These are phyloP conservation scores for Coilia nasus DNA, from an alignment of 2,797 vertebrate genomes.

Conservation along the genomic window DNA sequence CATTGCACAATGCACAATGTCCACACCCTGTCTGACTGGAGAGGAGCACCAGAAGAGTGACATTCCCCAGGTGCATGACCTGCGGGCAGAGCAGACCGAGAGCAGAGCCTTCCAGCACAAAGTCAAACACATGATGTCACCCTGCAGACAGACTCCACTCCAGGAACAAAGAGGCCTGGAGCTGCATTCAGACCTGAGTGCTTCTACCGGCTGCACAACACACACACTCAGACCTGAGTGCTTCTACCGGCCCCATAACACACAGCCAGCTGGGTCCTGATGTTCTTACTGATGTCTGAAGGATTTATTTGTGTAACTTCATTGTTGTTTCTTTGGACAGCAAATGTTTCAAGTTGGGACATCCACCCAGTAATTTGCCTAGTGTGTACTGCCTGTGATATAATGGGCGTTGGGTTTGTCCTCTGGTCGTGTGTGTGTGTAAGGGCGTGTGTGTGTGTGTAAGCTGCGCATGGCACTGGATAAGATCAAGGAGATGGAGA, in stretches of 20 bases:
- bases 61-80: neutral
- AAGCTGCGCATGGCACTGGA: no score
- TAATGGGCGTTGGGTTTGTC: neutral
- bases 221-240: neutral
- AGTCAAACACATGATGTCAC: neutral
- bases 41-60: neutral
- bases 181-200: no score
- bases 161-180: neutral
- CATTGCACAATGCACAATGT: neutral
- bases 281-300: neutral
- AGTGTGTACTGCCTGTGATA: neutral
- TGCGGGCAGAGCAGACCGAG: neutral
- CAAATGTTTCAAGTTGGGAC: neutral
- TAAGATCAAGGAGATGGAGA: no score
- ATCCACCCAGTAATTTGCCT: neutral
- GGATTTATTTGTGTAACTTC: neutral
- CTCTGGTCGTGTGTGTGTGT: neutral
- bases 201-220: no score
- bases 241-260: neutral
- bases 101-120: neutral
- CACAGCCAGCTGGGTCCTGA: neutral
- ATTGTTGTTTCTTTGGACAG: neutral
- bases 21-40: neutral
- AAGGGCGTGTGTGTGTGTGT: no score
- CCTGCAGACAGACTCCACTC: neutral